A percentile compares a stretch with the other conserved stretches of the same genome.
phyloP scores from a whole-genome alignment of 1,140 invertebrate genomes.

The Sinella curviseta region DNA sequence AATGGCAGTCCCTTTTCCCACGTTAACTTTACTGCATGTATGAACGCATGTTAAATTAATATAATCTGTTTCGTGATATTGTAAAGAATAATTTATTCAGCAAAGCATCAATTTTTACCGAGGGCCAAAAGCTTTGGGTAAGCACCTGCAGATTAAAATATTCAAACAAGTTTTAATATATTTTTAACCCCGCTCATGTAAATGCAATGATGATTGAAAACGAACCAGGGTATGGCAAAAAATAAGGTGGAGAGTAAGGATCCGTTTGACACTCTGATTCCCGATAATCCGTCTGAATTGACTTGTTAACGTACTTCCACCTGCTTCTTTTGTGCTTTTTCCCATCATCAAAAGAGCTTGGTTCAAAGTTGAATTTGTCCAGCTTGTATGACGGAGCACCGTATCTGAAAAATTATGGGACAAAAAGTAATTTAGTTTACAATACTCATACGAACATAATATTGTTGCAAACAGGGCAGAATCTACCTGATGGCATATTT shows the following conservation, averaged over 20 bases:
- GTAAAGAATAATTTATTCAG: too few relatives aligned
- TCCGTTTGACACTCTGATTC: constrained; percentile 75
- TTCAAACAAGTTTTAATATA: too few relatives aligned
- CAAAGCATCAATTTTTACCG: too few relatives aligned
- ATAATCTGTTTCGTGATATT: too few relatives aligned
- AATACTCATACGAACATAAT: too few relatives aligned
- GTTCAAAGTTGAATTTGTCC: neutral
- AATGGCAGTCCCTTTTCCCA: constrained; percentile 64
- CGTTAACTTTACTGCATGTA: constrained; percentile 55
- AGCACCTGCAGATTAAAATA: constrained; percentile 1
- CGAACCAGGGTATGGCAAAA: constrained; percentile 54
- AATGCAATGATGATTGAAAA: neutral
- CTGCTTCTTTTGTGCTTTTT: neutral
- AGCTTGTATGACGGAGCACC: neutral
- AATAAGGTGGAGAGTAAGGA: constrained; percentile 71
- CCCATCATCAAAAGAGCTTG: neutral
- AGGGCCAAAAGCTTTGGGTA: constrained; percentile 56
- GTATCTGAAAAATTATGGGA: too few relatives aligned
- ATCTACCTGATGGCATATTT: constrained; percentile 37
- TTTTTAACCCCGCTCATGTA: too few relatives aligned
- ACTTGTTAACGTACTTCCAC: constrained; percentile 52
- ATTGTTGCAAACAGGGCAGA: too few relatives aligned
- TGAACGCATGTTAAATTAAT: neutral
- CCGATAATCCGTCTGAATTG: constrained; percentile 70
- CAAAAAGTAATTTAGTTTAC: too few relatives aligned